Percentiles rank a stretch among this genome's conserved stretches.
phyloP scores from a whole-genome alignment of 2,888 invertebrate species.

The Cephus spinipes region DNA sequence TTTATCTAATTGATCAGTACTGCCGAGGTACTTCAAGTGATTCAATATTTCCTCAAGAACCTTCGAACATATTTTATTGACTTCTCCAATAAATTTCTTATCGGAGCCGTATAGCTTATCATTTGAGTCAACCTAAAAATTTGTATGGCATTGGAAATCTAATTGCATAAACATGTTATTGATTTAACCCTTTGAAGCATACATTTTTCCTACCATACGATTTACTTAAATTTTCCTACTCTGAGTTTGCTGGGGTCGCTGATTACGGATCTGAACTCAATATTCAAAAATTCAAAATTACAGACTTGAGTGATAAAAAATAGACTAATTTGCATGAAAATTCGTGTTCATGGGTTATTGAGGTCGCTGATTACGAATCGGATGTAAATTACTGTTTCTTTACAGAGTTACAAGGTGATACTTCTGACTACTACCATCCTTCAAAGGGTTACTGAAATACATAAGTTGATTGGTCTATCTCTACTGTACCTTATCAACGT shows the following conservation, averaged over 20 bases:
- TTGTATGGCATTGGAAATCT: neutral
- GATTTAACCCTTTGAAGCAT: neutral
- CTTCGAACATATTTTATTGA: conserved; percentile 81
- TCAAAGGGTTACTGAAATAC: neutral
- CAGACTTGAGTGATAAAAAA: too few relatives aligned
- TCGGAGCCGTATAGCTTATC: conserved; percentile 92
- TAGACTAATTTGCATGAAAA: too few relatives aligned
- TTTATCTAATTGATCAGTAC: conserved; percentile 73
- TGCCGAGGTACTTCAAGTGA: conserved; percentile 74
- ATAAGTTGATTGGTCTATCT: neutral
- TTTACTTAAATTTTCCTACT: too few relatives aligned
- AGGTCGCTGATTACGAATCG: too few relatives aligned
- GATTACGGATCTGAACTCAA: too few relatives aligned
- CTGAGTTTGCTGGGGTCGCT: too few relatives aligned
- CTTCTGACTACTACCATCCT: too few relatives aligned
- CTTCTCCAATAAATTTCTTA: conserved; percentile 83
- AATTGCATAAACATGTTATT: neutral
- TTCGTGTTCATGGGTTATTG: too few relatives aligned
- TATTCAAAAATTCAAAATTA: too few relatives aligned
- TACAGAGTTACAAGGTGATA: too few relatives aligned
- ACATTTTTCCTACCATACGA: too few relatives aligned
- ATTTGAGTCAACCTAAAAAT: conserved; percentile 85
- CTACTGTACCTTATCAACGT: conserved; percentile 73
- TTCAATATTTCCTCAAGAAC: conserved; percentile 84
- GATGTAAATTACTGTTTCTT: too few relatives aligned